Percentiles rank a stretch among this genome's conserved stretches.
phyloP scores from a whole-genome alignment of 1,140 invertebrate species.

The Hermetia illucens region DNA sequence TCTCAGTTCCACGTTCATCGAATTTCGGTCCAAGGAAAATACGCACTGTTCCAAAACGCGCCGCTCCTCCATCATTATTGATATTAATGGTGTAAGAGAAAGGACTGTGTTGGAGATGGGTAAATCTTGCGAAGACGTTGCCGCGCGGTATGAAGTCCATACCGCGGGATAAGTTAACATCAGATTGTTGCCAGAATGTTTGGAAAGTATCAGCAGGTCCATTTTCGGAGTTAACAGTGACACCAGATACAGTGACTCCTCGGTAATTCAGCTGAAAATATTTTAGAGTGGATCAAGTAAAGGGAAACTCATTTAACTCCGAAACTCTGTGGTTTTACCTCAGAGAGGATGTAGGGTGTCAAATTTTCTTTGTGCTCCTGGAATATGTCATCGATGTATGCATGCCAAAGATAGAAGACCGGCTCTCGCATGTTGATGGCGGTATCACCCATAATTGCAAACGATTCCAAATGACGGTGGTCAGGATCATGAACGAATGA shows the following conservation, averaged over 20 bases:
- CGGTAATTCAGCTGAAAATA: slow-evolving; percentile 42
- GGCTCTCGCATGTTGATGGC: slow-evolving; percentile 70
- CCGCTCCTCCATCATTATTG: slow-evolving; percentile 41
- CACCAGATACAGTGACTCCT: slow-evolving; percentile 41
- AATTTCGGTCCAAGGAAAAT: slow-evolving; percentile 58
- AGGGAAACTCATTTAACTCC: too few relatives aligned
- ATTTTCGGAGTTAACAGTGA: slow-evolving; percentile 34
- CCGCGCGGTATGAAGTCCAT: slow-evolving; percentile 62
- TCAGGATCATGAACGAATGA: slow-evolving; percentile 59
- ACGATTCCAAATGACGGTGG: slow-evolving; percentile 49
- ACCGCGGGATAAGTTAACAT: slow-evolving; percentile 55
- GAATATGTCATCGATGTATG: slow-evolving; percentile 66
- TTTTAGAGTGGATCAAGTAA: background rate
- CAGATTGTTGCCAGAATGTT: slow-evolving; percentile 62
- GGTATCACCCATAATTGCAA: slow-evolving; percentile 53
- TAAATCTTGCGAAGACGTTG: slow-evolving; percentile 50
- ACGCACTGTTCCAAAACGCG: slow-evolving; percentile 51
- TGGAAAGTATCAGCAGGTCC: slow-evolving; percentile 37
- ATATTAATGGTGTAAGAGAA: slow-evolving; percentile 50
- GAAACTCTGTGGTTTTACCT: too few relatives aligned
- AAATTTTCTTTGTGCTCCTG: slow-evolving; percentile 57
- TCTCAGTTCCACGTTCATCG: slow-evolving; percentile 49
- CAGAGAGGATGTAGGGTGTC: slow-evolving; percentile 38
- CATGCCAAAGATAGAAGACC: slow-evolving; percentile 73
- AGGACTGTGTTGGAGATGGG: slow-evolving; percentile 57